Evolutionary conservation across 2,797 vertebrate genomes (phyloP), one percentile per base, ranked within the genome.

Genomic region (Cuniculus paca): DNA sequence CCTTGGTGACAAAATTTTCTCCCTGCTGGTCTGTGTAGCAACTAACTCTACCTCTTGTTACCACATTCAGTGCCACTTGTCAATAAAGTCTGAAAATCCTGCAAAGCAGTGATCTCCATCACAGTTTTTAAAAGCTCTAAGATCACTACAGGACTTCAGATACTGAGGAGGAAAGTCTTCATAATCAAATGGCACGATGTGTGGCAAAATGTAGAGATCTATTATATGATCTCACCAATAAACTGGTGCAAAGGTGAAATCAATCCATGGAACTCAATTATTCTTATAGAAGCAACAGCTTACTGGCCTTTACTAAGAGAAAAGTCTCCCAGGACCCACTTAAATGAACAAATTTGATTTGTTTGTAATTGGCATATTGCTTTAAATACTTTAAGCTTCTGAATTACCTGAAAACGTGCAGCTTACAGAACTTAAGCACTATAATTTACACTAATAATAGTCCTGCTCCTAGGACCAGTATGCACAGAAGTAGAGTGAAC

Each of bases 301-400:
- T 88, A 42, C 63, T 50, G 68, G n/a, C 14, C n/a, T 81, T 90
- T 45, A 70, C 36, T 60, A 87, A 91, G 61, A 45, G n/a, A 39
- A 50, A 63, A 81, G 77, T 90, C 72, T 50, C 86, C 48, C 16
- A 48, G 50, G 36, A 88, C 82, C 65, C 56, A 65, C 61, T 92
- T 83, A 63, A 94, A 92, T n/a, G 11, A 87, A 90, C 12, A 88
- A 14, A 80, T 84, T 79, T 88, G 36, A 92, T 70, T 81, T 82
- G 42, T 84, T 84, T 92, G 77, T 61, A 91, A 68, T 42, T 83
- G 80, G 77, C 22, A 74, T 56, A 68, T 34, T 84, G 28, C 80
- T 96, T 97, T 54, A 93, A 90, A 81, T 56, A 90, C 34, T 31
- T 92, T 34, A 85, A 77, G 17, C 52, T 82, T 90, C 75, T 56